phyloP scores from a whole-genome alignment of 2,113 vertebrate species.

The Poicephalus meyeri region DNA sequence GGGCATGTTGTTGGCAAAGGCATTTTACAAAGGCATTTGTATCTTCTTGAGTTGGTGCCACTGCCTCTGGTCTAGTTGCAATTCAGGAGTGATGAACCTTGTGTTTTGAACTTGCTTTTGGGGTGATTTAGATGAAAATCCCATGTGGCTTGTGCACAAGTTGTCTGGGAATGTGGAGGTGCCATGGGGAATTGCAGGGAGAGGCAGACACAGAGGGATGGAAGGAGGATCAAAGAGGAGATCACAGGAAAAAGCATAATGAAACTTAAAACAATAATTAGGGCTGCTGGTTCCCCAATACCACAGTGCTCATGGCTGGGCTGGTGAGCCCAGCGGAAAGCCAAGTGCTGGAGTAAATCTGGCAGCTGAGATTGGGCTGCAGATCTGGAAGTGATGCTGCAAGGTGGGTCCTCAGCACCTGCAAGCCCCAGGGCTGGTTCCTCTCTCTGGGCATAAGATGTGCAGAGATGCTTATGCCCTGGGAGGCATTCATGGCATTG shows the following conservation, averaged over 20 bases:
- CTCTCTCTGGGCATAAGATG: not conserved
- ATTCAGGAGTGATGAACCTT: not conserved
- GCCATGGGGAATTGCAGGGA: not conserved
- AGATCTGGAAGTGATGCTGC: not conserved
- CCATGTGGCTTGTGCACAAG: not conserved
- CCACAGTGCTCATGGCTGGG: not conserved
- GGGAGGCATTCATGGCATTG: not conserved
- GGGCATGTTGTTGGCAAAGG: not conserved
- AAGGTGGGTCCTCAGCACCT: not conserved
- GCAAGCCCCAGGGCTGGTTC: not conserved
- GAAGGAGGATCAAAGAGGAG: not conserved
- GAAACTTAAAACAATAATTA: not conserved
- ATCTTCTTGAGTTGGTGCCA: not conserved
- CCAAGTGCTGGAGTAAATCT: not conserved
- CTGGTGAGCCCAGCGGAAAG: not conserved
- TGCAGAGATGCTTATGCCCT: not conserved
- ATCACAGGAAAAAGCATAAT: not conserved
- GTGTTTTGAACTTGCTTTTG: not conserved
- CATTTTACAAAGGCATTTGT: not conserved
- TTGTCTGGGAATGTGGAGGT: not conserved
- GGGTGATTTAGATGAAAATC: not conserved
- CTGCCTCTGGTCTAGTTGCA: not conserved
- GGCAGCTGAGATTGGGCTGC: not conserved
- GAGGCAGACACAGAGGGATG: not conserved
- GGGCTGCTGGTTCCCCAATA: not conserved